Conservation (phyloP, 2,113 vertebrate species). For the Perca flavescens region DNA sequence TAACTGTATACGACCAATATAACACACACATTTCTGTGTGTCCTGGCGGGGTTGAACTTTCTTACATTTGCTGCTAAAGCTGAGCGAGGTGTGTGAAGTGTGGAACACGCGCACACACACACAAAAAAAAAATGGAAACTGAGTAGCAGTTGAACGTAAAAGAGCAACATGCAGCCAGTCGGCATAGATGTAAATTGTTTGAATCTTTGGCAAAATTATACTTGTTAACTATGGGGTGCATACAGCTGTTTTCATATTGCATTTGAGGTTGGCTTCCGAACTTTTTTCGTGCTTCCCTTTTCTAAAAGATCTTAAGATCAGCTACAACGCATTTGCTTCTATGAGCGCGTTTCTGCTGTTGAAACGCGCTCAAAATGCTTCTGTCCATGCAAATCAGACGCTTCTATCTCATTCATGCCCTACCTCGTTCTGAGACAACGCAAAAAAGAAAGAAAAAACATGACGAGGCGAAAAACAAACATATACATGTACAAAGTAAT, state of each 20-base stretch:
- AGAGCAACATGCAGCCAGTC: conserved; percentile 58
- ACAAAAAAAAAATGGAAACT: background rate
- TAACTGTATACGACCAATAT: background rate
- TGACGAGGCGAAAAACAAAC: conserved; percentile 75
- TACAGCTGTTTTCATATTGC: conserved; percentile 75
- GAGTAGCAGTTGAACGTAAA: conserved; percentile 20
- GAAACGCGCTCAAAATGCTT: conserved; percentile 23
- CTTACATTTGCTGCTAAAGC: conserved; percentile 4
- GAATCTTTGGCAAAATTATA: conserved; percentile 82
- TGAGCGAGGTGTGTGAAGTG: background rate
- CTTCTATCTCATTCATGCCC: conserved; percentile 65
- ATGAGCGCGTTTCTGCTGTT: background rate
- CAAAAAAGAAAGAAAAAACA: conserved; percentile 63
- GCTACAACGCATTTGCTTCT: conserved; percentile 41
- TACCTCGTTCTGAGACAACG: conserved; percentile 70
- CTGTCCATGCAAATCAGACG: conserved; percentile 69
- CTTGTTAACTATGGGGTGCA: conserved; percentile 66
- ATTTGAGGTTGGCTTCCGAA: conserved; percentile 60
- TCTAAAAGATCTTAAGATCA: conserved; percentile 29
- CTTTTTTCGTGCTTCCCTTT: conserved; percentile 53
- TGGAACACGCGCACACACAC: conserved; percentile 2
- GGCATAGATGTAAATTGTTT: conserved; percentile 52
- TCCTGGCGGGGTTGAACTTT: conserved; percentile 2
- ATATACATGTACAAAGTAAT: conserved; percentile 83
- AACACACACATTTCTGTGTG: background rate